A percentile compares a stretch with the other conserved stretches of the same genome.
Conservation (phyloP, 2,888 invertebrate genomes). For the Mimas tiliae region DNA sequence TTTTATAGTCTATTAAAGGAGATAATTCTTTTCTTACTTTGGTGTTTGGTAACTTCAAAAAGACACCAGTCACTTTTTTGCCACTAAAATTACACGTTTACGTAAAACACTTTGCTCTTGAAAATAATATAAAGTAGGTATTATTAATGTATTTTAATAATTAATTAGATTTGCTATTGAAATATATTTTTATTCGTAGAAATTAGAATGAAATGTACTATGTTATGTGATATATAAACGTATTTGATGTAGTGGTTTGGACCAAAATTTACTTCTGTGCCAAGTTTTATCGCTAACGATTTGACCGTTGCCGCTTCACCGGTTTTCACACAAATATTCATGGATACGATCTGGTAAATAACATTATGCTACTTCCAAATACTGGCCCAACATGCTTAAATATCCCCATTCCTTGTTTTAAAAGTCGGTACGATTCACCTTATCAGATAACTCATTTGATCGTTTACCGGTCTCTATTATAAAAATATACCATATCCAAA, state of each 20-base stretch:
- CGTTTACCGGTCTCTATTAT: too few species aligned
- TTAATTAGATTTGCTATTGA: background rate
- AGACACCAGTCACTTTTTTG: too few species aligned
- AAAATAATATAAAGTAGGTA: too few species aligned
- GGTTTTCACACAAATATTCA: slow-evolving; percentile 14
- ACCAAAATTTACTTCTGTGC: slow-evolving; percentile 15
- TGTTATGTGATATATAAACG: background rate
- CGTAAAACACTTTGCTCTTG: too few species aligned
- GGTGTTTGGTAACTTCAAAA: background rate
- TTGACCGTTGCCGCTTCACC: slow-evolving; percentile 1
- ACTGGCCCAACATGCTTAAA: background rate
- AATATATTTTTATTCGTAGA: background rate
- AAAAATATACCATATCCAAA: too few species aligned
- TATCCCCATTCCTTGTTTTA: background rate
- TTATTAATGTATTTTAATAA: background rate
- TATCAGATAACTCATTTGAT: too few species aligned
- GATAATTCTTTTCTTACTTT: background rate
- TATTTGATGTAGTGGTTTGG: background rate
- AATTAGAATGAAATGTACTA: background rate
- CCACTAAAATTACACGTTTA: too few species aligned
- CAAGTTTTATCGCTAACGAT: slow-evolving; percentile 15
- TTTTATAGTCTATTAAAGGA: background rate
- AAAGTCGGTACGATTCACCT: too few species aligned
- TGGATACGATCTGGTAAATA: slow-evolving; percentile 4
- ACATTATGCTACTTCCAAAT: slow-evolving; percentile 8